Evolutionary conservation across 1,140 invertebrate species (phyloP).

Genomic region (Sminthurides bifidus): DNA sequence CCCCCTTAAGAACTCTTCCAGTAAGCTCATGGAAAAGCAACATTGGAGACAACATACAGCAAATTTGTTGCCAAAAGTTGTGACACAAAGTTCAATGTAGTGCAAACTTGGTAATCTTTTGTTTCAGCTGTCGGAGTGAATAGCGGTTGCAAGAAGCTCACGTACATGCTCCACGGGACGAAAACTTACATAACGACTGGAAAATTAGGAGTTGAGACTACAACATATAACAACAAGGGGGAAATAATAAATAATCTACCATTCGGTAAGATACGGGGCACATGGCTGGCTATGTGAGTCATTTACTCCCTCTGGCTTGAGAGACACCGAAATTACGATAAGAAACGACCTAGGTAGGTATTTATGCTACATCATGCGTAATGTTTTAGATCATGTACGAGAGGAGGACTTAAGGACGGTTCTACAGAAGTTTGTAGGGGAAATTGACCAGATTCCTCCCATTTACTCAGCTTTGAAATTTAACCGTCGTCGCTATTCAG

Average conservation of each 20-base stretch:
- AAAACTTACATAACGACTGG: conserved; percentile 32
- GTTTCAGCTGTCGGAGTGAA: conserved; percentile 23
- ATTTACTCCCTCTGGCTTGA: not conserved
- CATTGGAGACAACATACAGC: too few relatives aligned
- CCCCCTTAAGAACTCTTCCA: not conserved
- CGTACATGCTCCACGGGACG: conserved; percentile 30
- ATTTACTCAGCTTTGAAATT: conserved; percentile 29
- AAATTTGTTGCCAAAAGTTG: not conserved
- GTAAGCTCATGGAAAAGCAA: too few relatives aligned
- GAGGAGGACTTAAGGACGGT: conserved; percentile 19
- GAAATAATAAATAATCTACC: conserved; percentile 22
- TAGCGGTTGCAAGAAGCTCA: conserved; percentile 32
- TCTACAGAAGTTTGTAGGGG: conserved; percentile 26
- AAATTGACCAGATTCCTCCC: conserved; percentile 31
- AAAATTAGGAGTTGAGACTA: conserved; percentile 33
- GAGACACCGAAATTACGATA: not conserved
- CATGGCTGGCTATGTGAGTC: not conserved
- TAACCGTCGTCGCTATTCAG: conserved; percentile 11
- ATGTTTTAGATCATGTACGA: conserved; percentile 17
- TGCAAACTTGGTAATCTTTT: not conserved
- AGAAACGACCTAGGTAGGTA: not conserved
- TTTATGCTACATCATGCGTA: not conserved
- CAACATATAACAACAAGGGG: conserved; percentile 33
- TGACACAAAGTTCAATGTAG: not conserved
- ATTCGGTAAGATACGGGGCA: conserved; percentile 21